A percentile compares a stretch with the other conserved stretches of the same genome.
phyloP scores from a whole-genome alignment of 2,888 invertebrate genomes.

The Parnassius mnemosyne region DNA sequence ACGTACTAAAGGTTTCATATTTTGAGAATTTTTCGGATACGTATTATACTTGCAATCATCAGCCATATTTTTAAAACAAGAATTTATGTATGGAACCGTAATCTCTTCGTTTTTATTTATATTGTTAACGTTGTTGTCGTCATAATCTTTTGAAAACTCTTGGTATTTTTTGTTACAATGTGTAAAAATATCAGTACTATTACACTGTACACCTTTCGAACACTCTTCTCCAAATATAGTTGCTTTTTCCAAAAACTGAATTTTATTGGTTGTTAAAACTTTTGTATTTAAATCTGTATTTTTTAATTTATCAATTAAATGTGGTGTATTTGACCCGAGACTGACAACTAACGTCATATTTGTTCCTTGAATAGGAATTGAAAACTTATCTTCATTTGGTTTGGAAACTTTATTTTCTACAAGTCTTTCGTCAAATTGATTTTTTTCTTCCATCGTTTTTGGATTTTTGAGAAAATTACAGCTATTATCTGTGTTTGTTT shows the following conservation, averaged over 20 bases:
- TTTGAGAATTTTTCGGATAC: constrained; percentile 46
- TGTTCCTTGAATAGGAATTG: constrained; percentile 67
- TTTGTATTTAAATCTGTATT: constrained; percentile 2
- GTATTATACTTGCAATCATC: constrained; percentile 40
- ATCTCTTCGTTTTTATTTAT: constrained; percentile 16
- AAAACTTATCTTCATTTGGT: constrained; percentile 44
- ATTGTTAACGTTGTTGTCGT: constrained; percentile 24
- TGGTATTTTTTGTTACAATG: constrained; percentile 26
- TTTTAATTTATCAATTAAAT: background rate
- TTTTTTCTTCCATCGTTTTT: background rate
- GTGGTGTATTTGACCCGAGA: constrained; percentile 31
- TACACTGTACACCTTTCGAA: constrained; percentile 55
- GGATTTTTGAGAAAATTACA: background rate
- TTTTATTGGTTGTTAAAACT: constrained; percentile 5
- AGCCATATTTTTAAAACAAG: constrained; percentile 30
- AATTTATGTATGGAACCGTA: constrained; percentile 20
- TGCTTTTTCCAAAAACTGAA: constrained; percentile 39
- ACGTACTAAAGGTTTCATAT: constrained; percentile 46
- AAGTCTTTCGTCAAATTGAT: constrained; percentile 1
- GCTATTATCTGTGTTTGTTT: constrained; percentile 7
- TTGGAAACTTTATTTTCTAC: constrained; percentile 26
- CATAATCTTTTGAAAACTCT: background rate
- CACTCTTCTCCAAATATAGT: constrained; percentile 48
- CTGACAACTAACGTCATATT: constrained; percentile 66
- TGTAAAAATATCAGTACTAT: constrained; percentile 35